Conservation (phyloP, 2,797 vertebrate genomes). For the Sebastes alutus region DNA sequence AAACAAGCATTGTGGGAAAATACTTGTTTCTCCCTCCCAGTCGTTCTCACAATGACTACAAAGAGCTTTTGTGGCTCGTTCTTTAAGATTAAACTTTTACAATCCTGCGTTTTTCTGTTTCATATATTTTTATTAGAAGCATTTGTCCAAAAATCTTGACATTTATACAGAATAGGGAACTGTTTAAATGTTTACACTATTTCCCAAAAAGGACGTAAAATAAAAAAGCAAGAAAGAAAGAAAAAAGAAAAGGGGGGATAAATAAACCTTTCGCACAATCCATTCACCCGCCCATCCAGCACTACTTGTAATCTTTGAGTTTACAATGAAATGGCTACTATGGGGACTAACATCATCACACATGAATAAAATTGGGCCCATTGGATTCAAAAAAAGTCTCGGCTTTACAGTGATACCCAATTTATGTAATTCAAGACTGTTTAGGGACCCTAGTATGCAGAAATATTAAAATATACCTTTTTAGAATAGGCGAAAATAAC, state of each 20-base stretch:
- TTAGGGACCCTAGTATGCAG: no score
- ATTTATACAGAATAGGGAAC: background rate
- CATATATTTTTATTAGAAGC: background rate
- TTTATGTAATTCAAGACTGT: no score
- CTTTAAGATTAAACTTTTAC: conserved; percentile 16
- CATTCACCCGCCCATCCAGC: no score
- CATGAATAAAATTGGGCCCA: no score
- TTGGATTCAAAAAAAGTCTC: no score
- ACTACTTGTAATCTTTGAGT: background rate
- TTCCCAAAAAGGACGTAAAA: background rate
- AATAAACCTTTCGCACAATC: no score
- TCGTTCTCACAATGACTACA: conserved; percentile 15
- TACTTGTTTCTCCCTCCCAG: conserved; percentile 7
- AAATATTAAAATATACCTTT: no score
- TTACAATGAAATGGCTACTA: background rate
- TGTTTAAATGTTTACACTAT: background rate
- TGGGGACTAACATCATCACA: no score
- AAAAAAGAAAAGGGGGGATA: background rate
- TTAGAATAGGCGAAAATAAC: no score
- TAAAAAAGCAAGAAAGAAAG: background rate
- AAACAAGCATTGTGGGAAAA: conserved; percentile 24
- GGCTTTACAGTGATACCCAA: no score
- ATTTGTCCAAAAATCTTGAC: background rate
- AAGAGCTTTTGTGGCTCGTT: background rate
- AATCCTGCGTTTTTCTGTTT: background rate